Percentiles rank a stretch among this genome's conserved stretches.
Evolutionary conservation across 2,888 invertebrate species (phyloP).

Genomic region (Eupithecia subumbrata): DNA sequence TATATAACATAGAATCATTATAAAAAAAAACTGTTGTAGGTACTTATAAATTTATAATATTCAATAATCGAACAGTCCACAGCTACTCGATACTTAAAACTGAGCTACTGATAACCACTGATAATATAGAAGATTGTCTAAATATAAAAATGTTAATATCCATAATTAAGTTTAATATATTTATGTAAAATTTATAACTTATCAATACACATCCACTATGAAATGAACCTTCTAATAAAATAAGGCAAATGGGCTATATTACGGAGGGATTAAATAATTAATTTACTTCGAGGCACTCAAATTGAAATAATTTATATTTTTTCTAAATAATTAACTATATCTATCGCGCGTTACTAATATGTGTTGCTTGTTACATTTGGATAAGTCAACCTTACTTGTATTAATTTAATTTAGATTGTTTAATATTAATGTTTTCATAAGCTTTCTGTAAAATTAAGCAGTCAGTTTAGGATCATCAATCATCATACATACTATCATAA

Average conservation of each 20-base stretch:
- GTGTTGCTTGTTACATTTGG: not conserved
- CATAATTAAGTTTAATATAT: constrained; percentile 42
- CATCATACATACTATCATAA: not conserved
- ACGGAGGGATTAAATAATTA: constrained; percentile 80
- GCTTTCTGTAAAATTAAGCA: not conserved
- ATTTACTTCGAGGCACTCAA: constrained; percentile 76
- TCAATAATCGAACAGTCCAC: constrained; percentile 47
- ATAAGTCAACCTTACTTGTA: not conserved
- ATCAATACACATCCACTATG: constrained; percentile 57
- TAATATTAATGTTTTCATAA: not conserved
- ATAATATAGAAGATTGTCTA: constrained; percentile 61
- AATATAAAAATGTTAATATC: constrained; percentile 53
- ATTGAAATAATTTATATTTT: constrained; percentile 67
- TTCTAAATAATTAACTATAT: constrained; percentile 31
- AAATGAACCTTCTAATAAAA: constrained; percentile 73
- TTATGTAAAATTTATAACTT: constrained; percentile 63
- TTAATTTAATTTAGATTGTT: not conserved
- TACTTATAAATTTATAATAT: not conserved
- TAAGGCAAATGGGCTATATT: constrained; percentile 75
- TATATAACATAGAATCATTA: not conserved
- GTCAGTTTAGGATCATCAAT: not conserved
- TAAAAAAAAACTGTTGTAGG: not conserved
- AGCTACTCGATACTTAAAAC: constrained; percentile 49
- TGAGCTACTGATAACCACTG: constrained; percentile 61
- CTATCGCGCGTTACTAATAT: constrained; percentile 15